phyloP scores from a whole-genome alignment of 2,797 vertebrate genomes.

The Chloroceryle inda region DNA sequence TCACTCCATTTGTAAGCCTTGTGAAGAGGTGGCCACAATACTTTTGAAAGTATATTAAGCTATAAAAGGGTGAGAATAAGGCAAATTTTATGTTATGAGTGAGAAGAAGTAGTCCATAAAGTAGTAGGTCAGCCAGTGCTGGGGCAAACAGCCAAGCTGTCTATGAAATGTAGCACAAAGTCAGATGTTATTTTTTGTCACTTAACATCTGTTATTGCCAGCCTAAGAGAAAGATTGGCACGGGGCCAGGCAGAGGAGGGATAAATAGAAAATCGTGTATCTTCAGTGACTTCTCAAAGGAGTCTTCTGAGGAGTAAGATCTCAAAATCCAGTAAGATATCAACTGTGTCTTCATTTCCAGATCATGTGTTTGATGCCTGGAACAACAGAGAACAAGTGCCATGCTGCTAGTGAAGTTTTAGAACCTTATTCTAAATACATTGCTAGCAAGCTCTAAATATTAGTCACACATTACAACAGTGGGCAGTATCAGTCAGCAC shows the following conservation, averaged over 20 bases:
- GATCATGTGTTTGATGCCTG: not conserved
- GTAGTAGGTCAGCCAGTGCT: not conserved
- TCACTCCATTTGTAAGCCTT: not conserved
- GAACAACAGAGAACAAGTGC: not conserved
- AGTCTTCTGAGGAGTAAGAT: not conserved
- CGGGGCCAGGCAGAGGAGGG: not conserved
- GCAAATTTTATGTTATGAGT: not conserved
- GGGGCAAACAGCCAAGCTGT: not conserved
- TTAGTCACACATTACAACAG: not conserved
- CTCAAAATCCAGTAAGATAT: not conserved
- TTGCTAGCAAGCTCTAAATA: not conserved
- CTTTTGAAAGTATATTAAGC: not conserved
- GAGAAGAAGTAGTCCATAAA: not conserved
- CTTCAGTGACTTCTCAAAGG: not conserved
- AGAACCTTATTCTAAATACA: not conserved
- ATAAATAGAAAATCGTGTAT: not conserved
- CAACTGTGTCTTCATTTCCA: not conserved
- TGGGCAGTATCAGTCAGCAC: not conserved
- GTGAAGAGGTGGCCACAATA: not conserved
- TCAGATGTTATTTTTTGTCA: slow-evolving; percentile 4
- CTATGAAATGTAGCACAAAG: not conserved
- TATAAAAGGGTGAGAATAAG: not conserved
- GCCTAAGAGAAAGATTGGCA: not conserved
- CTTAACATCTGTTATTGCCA: not conserved
- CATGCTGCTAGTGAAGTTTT: not conserved